phyloP scores from a whole-genome alignment of 2,797 vertebrate species.

The Rhinogobio ventralis region DNA sequence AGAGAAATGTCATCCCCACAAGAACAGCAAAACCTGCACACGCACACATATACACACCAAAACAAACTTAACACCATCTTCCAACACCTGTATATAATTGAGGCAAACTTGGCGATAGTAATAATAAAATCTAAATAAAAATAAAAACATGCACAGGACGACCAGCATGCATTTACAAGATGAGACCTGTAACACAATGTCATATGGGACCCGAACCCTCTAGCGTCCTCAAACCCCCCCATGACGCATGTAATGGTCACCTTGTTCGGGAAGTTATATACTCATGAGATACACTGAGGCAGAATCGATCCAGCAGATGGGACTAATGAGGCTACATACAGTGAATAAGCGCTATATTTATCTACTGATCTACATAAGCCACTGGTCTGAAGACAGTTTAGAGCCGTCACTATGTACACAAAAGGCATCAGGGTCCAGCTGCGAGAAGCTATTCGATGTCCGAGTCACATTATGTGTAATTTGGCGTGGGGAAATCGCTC shows the following conservation, averaged over 20 bases:
- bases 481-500: slow-evolving; percentile 55
- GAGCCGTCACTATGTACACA: slow-evolving; percentile 68
- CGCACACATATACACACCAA: slow-evolving; percentile 38
- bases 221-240: neutral
- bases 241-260: neutral
- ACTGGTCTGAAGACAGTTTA: slow-evolving; percentile 61
- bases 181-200: slow-evolving; percentile 68
- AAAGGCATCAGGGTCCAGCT: slow-evolving; percentile 70
- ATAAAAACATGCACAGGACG: slow-evolving; percentile 76
- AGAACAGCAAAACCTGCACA: slow-evolving; percentile 35
- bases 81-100: slow-evolving; percentile 68
- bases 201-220: slow-evolving; percentile 1
- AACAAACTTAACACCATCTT: slow-evolving; percentile 53
- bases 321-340: slow-evolving; percentile 77
- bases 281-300: slow-evolving; percentile 68
- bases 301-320: slow-evolving; percentile 62
- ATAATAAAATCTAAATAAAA: slow-evolving; percentile 60
- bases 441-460: slow-evolving; percentile 54
- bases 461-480: slow-evolving; percentile 63
- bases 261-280: slow-evolving; percentile 69
- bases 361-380: slow-evolving; percentile 65
- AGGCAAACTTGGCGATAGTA: slow-evolving; percentile 78
- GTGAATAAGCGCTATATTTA: slow-evolving; percentile 70
- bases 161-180: slow-evolving; percentile 83
- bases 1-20: neutral